Percentiles rank a stretch among this genome's conserved stretches.
phyloP scores from a whole-genome alignment of 2,797 vertebrate genomes.

The Myioborus melanocephalus region DNA sequence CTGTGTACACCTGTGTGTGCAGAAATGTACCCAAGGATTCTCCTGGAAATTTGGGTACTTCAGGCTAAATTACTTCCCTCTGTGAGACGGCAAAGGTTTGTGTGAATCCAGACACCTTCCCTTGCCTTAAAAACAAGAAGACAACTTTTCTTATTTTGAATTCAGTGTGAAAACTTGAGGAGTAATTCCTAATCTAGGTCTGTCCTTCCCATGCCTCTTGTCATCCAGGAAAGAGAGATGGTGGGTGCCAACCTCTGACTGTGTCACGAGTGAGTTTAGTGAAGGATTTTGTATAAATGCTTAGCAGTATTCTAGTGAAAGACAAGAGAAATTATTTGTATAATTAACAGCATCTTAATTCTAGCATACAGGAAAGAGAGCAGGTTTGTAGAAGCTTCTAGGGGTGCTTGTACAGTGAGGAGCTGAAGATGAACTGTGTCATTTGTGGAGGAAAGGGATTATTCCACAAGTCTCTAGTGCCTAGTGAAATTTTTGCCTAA shows the following conservation, averaged over 20 bases:
- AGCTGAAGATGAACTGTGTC: not conserved
- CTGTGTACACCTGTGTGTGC: not conserved
- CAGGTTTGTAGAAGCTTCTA: not conserved
- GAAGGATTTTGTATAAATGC: not conserved
- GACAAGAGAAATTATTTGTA: not conserved
- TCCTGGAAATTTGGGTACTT: not conserved
- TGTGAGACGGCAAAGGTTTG: not conserved
- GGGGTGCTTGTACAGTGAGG: not conserved
- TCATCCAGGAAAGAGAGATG: not conserved
- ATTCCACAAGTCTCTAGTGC: not conserved
- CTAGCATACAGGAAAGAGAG: not conserved
- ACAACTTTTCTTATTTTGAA: not conserved
- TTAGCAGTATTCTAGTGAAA: not conserved
- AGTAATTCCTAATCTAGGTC: not conserved
- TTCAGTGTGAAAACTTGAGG: not conserved
- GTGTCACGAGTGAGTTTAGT: not conserved
- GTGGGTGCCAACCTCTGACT: not conserved
- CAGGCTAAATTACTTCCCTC: not conserved
- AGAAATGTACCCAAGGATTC: not conserved
- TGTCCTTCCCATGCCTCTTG: not conserved
- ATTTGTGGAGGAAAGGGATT: not conserved
- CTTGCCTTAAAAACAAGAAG: not conserved
- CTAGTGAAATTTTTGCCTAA: constrained; percentile 19
- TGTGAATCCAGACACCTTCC: not conserved
- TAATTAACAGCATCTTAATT: not conserved